phyloP scores from a whole-genome alignment of 2,797 vertebrate genomes.

The Tenualosa thibaudeaui region DNA sequence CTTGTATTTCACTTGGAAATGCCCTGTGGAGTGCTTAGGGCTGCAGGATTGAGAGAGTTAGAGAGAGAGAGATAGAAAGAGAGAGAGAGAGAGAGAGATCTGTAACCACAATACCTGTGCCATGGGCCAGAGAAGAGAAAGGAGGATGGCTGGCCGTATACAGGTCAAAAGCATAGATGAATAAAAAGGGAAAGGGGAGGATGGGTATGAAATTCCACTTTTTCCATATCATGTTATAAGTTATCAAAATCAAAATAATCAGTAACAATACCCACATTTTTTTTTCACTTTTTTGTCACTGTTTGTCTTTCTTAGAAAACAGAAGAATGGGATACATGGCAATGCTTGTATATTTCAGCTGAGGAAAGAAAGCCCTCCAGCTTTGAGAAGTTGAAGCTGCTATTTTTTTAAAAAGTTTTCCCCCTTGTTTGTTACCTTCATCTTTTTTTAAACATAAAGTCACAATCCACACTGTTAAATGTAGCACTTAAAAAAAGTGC shows the following conservation, averaged over 20 bases:
- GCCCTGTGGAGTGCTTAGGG: slow-evolving; percentile 1
- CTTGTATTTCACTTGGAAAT: slow-evolving; percentile 12
- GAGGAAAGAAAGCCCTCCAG: slow-evolving; percentile 43
- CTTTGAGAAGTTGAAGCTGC: slow-evolving; percentile 47
- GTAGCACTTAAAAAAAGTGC: slow-evolving; percentile 25
- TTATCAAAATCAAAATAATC: slow-evolving; percentile 50
- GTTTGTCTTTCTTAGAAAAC: slow-evolving; percentile 42
- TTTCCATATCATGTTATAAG: slow-evolving; percentile 35
- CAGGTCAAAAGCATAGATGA: slow-evolving; percentile 29
- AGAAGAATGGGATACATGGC: slow-evolving; percentile 44
- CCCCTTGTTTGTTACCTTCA: slow-evolving; percentile 6
- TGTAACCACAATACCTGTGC: slow-evolving; percentile 47
- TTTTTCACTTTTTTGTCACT: slow-evolving; percentile 22
- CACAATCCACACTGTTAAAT: slow-evolving; percentile 30
- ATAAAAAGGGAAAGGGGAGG: slow-evolving; percentile 36
- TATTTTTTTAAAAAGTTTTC: slow-evolving; percentile 35
- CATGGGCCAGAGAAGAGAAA: slow-evolving; percentile 51
- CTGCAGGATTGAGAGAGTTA: not conserved
- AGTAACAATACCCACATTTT: slow-evolving; percentile 33
- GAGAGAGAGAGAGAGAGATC: slow-evolving; percentile 1
- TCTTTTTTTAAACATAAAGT: slow-evolving; percentile 34
- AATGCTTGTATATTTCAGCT: slow-evolving; percentile 49
- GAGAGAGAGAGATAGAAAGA: not conserved
- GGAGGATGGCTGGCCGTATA: not conserved
- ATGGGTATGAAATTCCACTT: slow-evolving; percentile 36